Conservation (phyloP, 2,113 vertebrate genomes). For the Thalassarche chlororhynchos region DNA sequence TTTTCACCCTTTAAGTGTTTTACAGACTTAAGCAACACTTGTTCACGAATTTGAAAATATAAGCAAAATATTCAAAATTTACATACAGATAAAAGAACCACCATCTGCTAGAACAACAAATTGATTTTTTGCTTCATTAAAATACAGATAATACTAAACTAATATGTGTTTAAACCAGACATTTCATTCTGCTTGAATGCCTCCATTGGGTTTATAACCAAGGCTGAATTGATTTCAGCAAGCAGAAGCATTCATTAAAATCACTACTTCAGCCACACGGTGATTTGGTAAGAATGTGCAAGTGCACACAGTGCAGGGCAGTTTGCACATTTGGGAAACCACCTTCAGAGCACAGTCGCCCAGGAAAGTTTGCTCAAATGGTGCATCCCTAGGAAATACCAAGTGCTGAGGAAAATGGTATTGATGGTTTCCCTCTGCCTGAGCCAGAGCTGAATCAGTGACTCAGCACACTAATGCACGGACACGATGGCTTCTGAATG, state of each 20-base stretch:
- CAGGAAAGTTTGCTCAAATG: neutral
- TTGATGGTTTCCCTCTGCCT: neutral
- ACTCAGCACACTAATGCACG: neutral
- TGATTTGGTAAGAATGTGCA: neutral
- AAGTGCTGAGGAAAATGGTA: neutral
- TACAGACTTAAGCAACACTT: neutral
- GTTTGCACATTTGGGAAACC: neutral
- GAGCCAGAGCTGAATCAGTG: conserved; percentile 3
- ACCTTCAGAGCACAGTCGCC: neutral
- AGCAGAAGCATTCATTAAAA: neutral
- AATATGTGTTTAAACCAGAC: neutral
- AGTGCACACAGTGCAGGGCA: neutral
- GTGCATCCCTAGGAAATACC: neutral
- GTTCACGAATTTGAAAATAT: neutral
- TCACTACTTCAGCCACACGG: neutral
- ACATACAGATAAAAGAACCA: neutral
- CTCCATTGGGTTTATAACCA: neutral
- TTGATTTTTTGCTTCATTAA: neutral
- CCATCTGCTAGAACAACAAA: conserved; percentile 7
- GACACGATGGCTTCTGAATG: neutral
- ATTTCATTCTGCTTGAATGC: neutral
- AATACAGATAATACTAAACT: neutral
- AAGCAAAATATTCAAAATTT: neutral
- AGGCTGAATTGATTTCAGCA: neutral
- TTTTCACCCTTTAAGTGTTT: neutral